Conservation (phyloP, 2,888 invertebrate species). For the Scaptomyza polygonia region DNA sequence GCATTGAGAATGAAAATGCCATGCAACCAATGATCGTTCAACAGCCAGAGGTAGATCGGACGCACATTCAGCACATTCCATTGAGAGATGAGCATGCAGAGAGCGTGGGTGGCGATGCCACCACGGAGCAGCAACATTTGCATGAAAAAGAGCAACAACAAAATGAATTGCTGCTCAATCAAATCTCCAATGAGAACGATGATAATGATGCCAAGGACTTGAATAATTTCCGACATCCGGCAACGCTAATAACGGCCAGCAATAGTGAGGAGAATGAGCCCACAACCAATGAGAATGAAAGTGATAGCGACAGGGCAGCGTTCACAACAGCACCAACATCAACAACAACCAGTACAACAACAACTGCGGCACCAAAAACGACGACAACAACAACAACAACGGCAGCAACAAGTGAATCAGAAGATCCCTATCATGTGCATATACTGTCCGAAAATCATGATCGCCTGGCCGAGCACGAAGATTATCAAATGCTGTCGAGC, state of each 20-base stretch:
- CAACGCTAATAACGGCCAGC: conserved; percentile 81
- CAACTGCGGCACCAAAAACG: conserved; percentile 34
- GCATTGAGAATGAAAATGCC: conserved; percentile 39
- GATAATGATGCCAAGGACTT: conserved; percentile 79
- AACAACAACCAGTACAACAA: conserved; percentile 26
- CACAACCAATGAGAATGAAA: conserved; percentile 60
- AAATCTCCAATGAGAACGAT: conserved; percentile 78
- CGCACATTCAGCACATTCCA: conserved; percentile 70
- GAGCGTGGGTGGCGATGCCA: conserved; percentile 51
- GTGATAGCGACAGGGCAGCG: conserved; percentile 52
- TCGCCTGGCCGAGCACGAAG: conserved; percentile 81
- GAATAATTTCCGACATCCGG: conserved; percentile 82
- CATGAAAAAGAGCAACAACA: conserved; percentile 55
- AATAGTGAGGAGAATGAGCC: conserved; percentile 74
- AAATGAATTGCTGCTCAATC: conserved; percentile 72
- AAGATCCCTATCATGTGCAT: conserved; percentile 82
- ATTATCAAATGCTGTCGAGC: conserved; percentile 81
- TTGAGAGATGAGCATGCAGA: conserved; percentile 65
- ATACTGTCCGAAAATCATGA: conserved; percentile 82
- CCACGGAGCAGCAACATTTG: conserved; percentile 57
- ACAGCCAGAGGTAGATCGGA: conserved; percentile 50
- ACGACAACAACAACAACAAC: conserved; percentile 42
- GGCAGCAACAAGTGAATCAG: conserved; percentile 49
- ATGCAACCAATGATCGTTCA: conserved; percentile 37
- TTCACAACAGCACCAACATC: conserved; percentile 33